A percentile compares a stretch with the other conserved stretches of the same genome.
These are phyloP conservation scores for Cheilosia vernalis DNA, from an alignment of 2,888 invertebrate genomes.

Conservation along the genomic window DNA sequence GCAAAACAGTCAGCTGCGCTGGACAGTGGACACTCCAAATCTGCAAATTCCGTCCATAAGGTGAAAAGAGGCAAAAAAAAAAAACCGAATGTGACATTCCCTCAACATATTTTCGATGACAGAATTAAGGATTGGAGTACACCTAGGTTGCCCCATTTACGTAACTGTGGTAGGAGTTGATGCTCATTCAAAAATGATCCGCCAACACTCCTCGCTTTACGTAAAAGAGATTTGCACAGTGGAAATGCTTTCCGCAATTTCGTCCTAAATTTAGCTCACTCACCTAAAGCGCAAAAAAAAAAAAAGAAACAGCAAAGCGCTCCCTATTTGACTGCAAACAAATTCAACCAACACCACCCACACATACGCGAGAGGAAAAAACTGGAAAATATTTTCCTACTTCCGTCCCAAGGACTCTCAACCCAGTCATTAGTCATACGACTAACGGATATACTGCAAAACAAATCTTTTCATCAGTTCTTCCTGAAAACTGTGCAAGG, in stretches of 20 bases:
- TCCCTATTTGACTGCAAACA: slow-evolving; percentile 13
- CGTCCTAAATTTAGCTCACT: slow-evolving; percentile 52
- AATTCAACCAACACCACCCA: slow-evolving; percentile 16
- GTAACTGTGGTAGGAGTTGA: no score
- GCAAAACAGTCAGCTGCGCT: no score
- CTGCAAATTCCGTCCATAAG: no score
- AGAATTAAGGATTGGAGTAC: no score
- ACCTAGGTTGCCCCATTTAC: no score
- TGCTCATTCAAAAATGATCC: neutral
- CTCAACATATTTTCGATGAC: no score
- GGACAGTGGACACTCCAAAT: no score
- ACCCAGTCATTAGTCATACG: slow-evolving; percentile 74
- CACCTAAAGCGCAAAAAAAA: slow-evolving; percentile 22
- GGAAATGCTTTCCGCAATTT: slow-evolving; percentile 45
- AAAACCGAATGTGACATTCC: no score
- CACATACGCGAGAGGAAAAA: neutral
- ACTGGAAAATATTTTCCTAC: slow-evolving; percentile 53
- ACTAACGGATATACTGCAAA: slow-evolving; percentile 72
- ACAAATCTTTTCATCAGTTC: slow-evolving; percentile 74
- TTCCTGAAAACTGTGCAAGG: slow-evolving; percentile 61
- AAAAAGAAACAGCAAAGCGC: neutral
- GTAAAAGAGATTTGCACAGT: slow-evolving; percentile 43
- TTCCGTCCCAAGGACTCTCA: slow-evolving; percentile 72
- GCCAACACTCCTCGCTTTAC: neutral
- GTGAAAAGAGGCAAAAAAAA: no score